Evolutionary conservation across 2,797 vertebrate species (phyloP).

Genomic region (Manis pentadactyla): DNA sequence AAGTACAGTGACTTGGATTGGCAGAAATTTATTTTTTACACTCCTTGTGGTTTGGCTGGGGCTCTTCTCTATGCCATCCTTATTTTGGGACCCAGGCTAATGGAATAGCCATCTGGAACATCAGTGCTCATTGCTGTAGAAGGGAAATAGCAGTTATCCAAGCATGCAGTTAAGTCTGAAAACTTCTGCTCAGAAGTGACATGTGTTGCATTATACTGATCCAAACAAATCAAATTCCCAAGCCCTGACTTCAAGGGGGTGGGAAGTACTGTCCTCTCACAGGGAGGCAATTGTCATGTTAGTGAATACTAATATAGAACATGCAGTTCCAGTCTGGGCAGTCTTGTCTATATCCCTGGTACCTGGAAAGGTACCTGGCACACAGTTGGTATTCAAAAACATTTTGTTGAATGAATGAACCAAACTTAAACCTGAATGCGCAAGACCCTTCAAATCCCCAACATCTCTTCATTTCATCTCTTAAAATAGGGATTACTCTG

Average conservation of each 20-base stretch:
- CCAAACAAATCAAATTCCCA: background rate
- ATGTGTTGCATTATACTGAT: background rate
- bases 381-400: background rate
- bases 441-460: background rate
- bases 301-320: background rate
- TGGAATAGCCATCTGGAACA: background rate
- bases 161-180: background rate
- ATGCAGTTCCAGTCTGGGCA: background rate
- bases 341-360: background rate
- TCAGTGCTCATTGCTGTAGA: background rate
- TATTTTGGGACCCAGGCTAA: background rate
- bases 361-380: background rate
- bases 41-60: background rate
- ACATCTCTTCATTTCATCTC: background rate
- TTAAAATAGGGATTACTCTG: background rate
- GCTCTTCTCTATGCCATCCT: background rate
- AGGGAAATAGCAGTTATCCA: background rate
- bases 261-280: background rate
- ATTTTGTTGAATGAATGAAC: background rate
- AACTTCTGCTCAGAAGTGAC: background rate
- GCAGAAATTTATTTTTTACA: background rate
- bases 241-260: background rate
- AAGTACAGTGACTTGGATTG: background rate
- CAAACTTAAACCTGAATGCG: background rate
- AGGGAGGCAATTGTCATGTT: background rate